Conservation (phyloP, 2,888 invertebrate genomes). For the Agonopterix heracliana region DNA sequence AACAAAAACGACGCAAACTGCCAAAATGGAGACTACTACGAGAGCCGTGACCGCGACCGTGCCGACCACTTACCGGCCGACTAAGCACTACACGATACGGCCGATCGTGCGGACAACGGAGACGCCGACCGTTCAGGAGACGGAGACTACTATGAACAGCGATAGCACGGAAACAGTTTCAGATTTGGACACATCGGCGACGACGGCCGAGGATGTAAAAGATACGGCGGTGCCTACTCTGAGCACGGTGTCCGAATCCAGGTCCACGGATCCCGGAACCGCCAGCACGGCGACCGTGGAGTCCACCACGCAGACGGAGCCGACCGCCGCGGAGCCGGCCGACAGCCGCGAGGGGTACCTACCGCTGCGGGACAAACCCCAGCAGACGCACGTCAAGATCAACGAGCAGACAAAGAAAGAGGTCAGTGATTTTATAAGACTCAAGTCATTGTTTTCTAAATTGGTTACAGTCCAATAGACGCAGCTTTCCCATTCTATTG, state of each 20-base stretch:
- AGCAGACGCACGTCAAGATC: slow-evolving; percentile 69
- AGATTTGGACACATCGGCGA: slow-evolving; percentile 48
- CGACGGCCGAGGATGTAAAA: slow-evolving; percentile 47
- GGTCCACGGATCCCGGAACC: slow-evolving; percentile 50
- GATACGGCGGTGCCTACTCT: slow-evolving; percentile 43
- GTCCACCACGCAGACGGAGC: slow-evolving; percentile 49
- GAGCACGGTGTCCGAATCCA: slow-evolving; percentile 49
- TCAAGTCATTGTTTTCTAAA: slow-evolving; percentile 44
- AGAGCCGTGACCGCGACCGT: slow-evolving; percentile 38
- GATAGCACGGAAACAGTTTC: slow-evolving; percentile 71
- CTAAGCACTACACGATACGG: slow-evolving; percentile 74
- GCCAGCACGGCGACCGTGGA: slow-evolving; percentile 54
- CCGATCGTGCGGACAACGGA: slow-evolving; percentile 55
- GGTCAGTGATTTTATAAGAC: slow-evolving; percentile 65
- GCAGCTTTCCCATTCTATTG: slow-evolving; percentile 44
- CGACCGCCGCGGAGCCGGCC: slow-evolving; percentile 49
- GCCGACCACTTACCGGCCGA: slow-evolving; percentile 56
- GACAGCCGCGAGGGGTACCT: slow-evolving; percentile 70
- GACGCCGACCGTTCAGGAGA: slow-evolving; percentile 57
- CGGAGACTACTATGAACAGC: slow-evolving; percentile 64
- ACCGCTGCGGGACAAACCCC: slow-evolving; percentile 67
- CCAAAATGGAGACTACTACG: slow-evolving; percentile 24
- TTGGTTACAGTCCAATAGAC: slow-evolving; percentile 64
- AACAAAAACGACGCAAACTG: slow-evolving; percentile 29
- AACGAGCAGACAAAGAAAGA: slow-evolving; percentile 74